Conservation (phyloP, 2,113 vertebrate genomes). For the Pseudorectes ferrugineus region DNA sequence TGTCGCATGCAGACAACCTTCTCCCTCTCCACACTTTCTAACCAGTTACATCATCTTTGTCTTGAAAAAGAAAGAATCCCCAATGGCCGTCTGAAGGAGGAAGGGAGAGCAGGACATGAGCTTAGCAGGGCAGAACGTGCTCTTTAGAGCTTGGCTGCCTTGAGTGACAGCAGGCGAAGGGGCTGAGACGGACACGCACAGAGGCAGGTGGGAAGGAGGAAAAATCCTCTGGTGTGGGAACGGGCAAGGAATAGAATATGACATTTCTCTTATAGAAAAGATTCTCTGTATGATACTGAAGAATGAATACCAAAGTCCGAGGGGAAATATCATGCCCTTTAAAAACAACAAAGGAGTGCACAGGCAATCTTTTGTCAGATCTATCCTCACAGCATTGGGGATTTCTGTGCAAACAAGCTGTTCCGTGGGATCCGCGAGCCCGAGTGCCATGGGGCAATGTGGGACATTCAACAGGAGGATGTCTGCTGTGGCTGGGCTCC, state of each 20-base stretch:
- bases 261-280: slow-evolving; percentile 54
- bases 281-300: slow-evolving; percentile 11
- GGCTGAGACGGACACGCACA: background rate
- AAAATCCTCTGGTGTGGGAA: slow-evolving; percentile 22
- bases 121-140: slow-evolving; percentile 55
- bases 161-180: slow-evolving; percentile 10
- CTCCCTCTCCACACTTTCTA: background rate
- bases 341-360: slow-evolving; percentile 23
- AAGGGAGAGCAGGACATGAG: background rate
- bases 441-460: background rate
- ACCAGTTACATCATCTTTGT: slow-evolving; percentile 26
- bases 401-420: slow-evolving; percentile 11
- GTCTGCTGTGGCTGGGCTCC: background rate
- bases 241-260: slow-evolving; percentile 14
- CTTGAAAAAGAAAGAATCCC: slow-evolving; percentile 7
- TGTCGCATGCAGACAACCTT: background rate
- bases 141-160: slow-evolving; percentile 45
- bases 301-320: slow-evolving; percentile 34
- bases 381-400: background rate
- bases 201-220: slow-evolving; percentile 29
- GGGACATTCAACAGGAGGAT: background rate
- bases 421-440: background rate
- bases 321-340: slow-evolving; percentile 65
- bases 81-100: background rate
- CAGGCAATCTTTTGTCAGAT: slow-evolving; percentile 46